Percentiles rank a stretch among this genome's conserved stretches.
Conservation (phyloP, 2,113 vertebrate species). For the Toxostoma redivivum region DNA sequence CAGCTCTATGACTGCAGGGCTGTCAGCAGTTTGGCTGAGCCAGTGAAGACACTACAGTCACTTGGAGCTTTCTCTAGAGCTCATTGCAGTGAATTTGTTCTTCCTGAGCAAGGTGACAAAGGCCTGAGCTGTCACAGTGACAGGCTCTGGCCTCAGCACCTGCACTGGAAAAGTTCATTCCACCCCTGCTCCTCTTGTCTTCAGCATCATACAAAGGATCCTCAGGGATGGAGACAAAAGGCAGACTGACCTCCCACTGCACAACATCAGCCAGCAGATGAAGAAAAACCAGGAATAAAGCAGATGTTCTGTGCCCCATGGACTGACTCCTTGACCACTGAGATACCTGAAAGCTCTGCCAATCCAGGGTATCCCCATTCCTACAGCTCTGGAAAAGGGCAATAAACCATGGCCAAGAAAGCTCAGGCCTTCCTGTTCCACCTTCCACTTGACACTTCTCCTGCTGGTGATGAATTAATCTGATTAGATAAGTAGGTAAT, state of each 20-base stretch:
- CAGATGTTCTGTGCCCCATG: neutral
- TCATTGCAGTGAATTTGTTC: neutral
- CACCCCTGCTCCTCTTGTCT: neutral
- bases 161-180: neutral
- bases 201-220: neutral
- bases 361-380: neutral
- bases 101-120: neutral
- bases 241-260: neutral
- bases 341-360: neutral
- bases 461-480: constrained; percentile 29
- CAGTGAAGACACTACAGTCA: neutral
- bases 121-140: neutral
- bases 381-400: neutral
- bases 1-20: neutral
- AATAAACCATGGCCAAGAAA: neutral
- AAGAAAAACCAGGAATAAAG: neutral
- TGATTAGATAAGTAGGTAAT: constrained; percentile 13
- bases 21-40: neutral
- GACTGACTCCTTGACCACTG: neutral
- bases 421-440: neutral
- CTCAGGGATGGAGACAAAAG: neutral
- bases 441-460: neutral
- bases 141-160: neutral
- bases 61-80: neutral
- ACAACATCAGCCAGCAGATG: neutral